Evolutionary conservation across 2,797 vertebrate genomes (phyloP), one percentile per base, ranked within the genome.

Genomic region (Molossus molossus): DNA sequence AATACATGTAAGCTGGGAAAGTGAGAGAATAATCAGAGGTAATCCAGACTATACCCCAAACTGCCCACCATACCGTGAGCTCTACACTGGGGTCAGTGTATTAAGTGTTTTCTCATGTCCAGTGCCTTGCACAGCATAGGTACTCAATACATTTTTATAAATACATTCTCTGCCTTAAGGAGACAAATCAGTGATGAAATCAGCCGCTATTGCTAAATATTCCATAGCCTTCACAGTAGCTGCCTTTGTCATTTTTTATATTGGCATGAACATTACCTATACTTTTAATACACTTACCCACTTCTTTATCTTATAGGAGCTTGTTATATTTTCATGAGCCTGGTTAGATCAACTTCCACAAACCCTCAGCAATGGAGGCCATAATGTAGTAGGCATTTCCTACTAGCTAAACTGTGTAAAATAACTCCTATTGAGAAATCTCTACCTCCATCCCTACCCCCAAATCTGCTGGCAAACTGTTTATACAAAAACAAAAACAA

Each of bases 301-400:
- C 62, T 86, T 65, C 48, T 87, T 69, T 72, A 70, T 75, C 58
- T 79, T 76, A 80, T 0, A 88, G 33, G 53, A 94, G 23, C n/a
- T 90, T 45, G 1, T 37, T 67, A 45, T 29, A 64, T 65, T 94
- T 93, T 90, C 21, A n/a, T 60, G 70, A 83, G 33, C 75, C 3
- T 81, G 21, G 17, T 80, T 85, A 88, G 45, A 33, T 89, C 58
- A 79, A 17, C 23, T 73, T 23, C 67, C 14, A 80, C 85, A 82
- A 77, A 91, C n/a, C 79, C 70, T 85, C 40, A 60, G 48, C 37
- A 94, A 75, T 8, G 53, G 53, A 80, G 15, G 20, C 76, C 55
- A 83, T 82, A 73, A 88, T 87, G 92, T 87, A 40, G 48, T 83
- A 87, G 75, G 13, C 18, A 79, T 37, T 91, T 60, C 25, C 45